Base-by-base conservation (phyloP, 2,888 invertebrate species). In the Carpatolechia fugitivella region DNA sequence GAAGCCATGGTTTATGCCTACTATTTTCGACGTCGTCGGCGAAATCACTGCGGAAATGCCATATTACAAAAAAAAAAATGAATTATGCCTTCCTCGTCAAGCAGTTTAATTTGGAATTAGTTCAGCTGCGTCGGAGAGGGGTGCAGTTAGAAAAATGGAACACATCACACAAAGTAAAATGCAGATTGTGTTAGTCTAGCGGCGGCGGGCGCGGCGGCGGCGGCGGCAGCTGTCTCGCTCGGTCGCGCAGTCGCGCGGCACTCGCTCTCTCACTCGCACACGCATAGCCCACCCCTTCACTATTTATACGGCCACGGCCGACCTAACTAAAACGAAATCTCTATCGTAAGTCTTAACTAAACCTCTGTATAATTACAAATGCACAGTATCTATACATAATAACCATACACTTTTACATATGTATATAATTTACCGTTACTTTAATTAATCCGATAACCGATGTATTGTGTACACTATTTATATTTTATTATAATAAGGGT, bases 331-430 rank as follows among this genome's bases (percentile, higher is more conserved):
- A 80, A 78, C 71, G 74, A 82, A 87, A 84, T 81, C 78, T 82
- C 84, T 85, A 85, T 78, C 67, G 72, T 78, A 81, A 76, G 65
- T 71, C 82, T 80, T 85, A 81, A 64, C 82, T 86, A 85, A 78
- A 76, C 81, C 62, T 63, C 64, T 82, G 81, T 86, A 86, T 85
- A 85, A 83, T 89, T 88, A 89, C 88, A 88, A 89, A 89, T 88
- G 88, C 87, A 86, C 86, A 86, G 71, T 72, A 72, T 76, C 69
- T 73, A 73, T 84, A 85, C 80, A 83, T 80, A 78, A 78, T 84
- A 76, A 80, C 80, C 80, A 78, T 85, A 85, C 81, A 81, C 81
- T 82, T 82, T 82, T 82, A 86, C 82, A 83, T 85, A 85, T 82
- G 77, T 85, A 82, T 84, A 84, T 79, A 80, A 68, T 65, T 70